Evolutionary conservation across 2,113 vertebrate genomes (phyloP), one percentile per base, ranked within the genome.

Genomic region (Aramus guarauna): DNA sequence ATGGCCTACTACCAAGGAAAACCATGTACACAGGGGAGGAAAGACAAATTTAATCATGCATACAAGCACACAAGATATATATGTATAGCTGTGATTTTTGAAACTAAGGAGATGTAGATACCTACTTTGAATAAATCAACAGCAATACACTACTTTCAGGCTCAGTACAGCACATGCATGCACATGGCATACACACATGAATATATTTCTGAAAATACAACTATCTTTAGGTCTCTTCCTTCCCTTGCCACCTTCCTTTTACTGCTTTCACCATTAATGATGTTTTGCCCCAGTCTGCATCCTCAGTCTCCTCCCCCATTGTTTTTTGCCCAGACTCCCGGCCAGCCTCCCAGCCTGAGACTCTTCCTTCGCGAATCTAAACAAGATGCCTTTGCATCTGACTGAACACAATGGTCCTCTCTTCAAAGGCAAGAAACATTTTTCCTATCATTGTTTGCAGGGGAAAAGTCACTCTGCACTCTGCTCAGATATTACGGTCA

Each of bases 381-480:
- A 96, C 94, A 95, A 96, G 91, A 91, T 94, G 84, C 84, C 84
- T 96, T 93, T 97, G 93, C 95, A 94, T 97, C 84, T 94, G 80
- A 96, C 74, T 55, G 91, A 95, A 92, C 90, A 96, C 92, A 97
- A 94, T 93, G 78, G 93, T 58, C 67, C 77, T 73, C 91, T 96
- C 89, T 95, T 96, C 89, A 97, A 97, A 97, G 92, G 77, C 74
- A 63, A 93, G 95, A 74, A 91, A 76, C 74, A 85, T 97, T 96
- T 97, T 97, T 97, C 93, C 94, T 96, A 97, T 85, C 95, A 95
- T 91, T 96, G 92, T 97, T 95, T 82, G 76, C 67, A 96, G 97
- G 94, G 94, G 77, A 96, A 96, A 91, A 95, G 86, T 96, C 91
- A 85, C 89, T 95, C 91, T 89, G 80, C 83, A 85, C 73, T 86